phyloP scores from a whole-genome alignment of 2,797 vertebrate genomes.

The Emydoidea blandingii region DNA sequence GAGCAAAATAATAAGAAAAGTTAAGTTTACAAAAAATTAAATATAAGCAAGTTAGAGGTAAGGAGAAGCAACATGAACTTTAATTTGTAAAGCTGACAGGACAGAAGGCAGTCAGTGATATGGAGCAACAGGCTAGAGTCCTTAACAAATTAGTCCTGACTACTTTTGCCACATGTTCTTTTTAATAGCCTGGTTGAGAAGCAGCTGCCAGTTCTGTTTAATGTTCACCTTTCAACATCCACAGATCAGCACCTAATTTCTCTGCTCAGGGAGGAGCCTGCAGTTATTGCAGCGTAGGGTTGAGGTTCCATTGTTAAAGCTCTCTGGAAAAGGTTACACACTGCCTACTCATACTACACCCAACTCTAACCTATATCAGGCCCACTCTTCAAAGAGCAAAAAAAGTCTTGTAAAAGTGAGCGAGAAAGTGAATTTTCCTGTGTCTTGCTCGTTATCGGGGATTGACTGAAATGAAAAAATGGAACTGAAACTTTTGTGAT shows the following conservation, averaged over 20 bases:
- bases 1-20: neutral
- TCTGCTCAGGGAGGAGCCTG: neutral
- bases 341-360: neutral
- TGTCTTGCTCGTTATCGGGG: neutral
- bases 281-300: neutral
- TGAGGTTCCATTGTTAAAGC: neutral
- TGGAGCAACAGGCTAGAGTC: neutral
- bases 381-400: too few species aligned
- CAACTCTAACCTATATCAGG: neutral
- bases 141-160: neutral
- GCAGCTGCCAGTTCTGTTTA: neutral
- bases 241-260: neutral
- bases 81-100: neutral
- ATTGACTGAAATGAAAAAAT: neutral
- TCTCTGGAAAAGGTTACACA: neutral
- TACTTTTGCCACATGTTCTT: neutral
- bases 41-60: neutral
- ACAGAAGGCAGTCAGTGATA: neutral
- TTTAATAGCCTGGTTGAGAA: neutral
- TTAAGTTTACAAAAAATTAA: neutral
- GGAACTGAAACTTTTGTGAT: neutral
- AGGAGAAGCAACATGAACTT: neutral
- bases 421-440: neutral
- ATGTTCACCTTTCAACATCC: neutral
- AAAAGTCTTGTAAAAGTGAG: neutral